Percentiles rank a stretch among this genome's conserved stretches.
Conservation (phyloP, 2,888 invertebrate genomes). For the Himalopsyche anomala region DNA sequence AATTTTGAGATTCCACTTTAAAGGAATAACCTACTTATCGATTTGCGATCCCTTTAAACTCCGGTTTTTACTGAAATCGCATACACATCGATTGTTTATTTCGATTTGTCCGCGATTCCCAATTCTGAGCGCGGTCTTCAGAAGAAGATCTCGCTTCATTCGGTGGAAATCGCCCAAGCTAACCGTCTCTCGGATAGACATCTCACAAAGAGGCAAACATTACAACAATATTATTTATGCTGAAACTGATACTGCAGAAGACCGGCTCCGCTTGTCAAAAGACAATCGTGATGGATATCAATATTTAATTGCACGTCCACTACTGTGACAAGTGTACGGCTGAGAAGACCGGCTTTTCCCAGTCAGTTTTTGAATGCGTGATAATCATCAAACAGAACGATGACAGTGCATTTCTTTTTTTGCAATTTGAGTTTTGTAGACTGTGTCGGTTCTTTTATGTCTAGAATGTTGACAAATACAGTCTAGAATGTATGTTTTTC, state of each 20-base stretch:
- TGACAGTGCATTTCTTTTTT: neutral
- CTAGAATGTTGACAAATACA: slow-evolving; percentile 80
- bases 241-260: no score
- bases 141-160: slow-evolving; percentile 60
- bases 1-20: no score
- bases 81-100: neutral
- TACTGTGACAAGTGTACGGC: no score
- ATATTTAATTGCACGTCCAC: no score
- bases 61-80: slow-evolving; percentile 5
- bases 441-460: slow-evolving; percentile 82
- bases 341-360: no score
- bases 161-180: slow-evolving; percentile 8
- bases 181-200: neutral
- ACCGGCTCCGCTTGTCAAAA: no score
- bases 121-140: slow-evolving; percentile 59
- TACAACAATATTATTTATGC: no score
- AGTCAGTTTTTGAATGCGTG: no score
- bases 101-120: slow-evolving; percentile 41
- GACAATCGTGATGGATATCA: no score
- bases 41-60: slow-evolving; percentile 24
- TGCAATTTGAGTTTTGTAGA: slow-evolving; percentile 71
- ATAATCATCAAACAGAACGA: no score
- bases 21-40: neutral
- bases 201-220: no score
- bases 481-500: slow-evolving; percentile 67